Percentiles rank a stretch among this genome's conserved stretches.
Conservation (phyloP, 2,113 vertebrate species). For the Psilopogon haemacephalus region DNA sequence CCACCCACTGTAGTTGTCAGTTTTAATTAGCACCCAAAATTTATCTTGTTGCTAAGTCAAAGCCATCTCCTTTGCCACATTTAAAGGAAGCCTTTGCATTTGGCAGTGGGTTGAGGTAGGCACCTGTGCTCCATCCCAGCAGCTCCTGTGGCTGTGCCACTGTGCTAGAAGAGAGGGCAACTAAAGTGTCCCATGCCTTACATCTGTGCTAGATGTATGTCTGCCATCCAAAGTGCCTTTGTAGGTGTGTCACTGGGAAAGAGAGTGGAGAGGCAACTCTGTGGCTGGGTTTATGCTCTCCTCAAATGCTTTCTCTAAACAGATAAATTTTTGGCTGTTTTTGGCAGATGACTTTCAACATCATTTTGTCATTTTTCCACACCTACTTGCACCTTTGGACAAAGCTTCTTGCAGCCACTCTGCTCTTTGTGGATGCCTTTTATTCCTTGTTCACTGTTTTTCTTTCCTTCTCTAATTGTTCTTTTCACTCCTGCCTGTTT, state of each 20-base stretch:
- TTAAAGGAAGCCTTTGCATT: not conserved
- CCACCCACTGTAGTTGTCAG: not conserved
- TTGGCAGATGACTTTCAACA: accelerated
- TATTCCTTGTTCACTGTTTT: not conserved
- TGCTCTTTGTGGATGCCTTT: not conserved
- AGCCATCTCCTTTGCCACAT: not conserved
- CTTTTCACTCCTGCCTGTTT: not conserved
- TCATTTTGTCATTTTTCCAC: not conserved
- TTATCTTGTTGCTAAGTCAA: not conserved
- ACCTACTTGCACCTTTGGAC: not conserved
- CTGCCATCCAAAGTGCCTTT: not conserved
- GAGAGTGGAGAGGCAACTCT: not conserved
- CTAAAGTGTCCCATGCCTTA: not conserved
- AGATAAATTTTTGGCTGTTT: not conserved
- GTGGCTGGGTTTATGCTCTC: not conserved
- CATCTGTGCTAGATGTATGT: not conserved
- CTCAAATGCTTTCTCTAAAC: not conserved
- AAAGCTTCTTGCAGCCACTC: not conserved
- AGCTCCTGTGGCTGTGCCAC: not conserved
- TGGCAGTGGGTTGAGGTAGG: not conserved
- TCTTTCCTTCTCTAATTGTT: not conserved
- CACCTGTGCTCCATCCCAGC: not conserved
- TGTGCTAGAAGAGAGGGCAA: not conserved
- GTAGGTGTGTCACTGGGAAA: not conserved
- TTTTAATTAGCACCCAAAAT: not conserved